Base-by-base conservation (phyloP, 2,113 vertebrate genomes). In the Guaruba guarouba region DNA sequence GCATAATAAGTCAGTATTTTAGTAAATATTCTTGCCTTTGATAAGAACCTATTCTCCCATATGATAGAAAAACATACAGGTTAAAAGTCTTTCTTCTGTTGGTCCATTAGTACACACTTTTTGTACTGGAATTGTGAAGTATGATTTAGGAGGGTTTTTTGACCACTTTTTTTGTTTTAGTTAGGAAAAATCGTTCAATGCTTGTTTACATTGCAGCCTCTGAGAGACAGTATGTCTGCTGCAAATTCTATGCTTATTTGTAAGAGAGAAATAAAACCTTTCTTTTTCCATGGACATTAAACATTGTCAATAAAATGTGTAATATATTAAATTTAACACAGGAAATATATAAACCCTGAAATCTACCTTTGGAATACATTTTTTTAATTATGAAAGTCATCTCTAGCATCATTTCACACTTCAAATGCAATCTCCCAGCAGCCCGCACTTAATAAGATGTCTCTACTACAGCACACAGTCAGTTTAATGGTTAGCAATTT, bases 401-500 rank as follows among this genome's bases (percentile, higher is more conserved):
- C 20, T 82, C 35, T 85, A 90, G 4, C 25, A 61, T 77, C 0
- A 0, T 77, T 94, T 70, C 57, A 89, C 41, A 81, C 66, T 91
- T 82, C 68, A 94, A 95, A 93, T 95, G 41, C 29, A 90, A 82
- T 73, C 78, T 63, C 75, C 96, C 54, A 75, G 27, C 1, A 7
- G 55, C 27, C 46, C 29, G 48, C 83, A 37, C 22, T 83, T 94
- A 92, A 54, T 83, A 86, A 70, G 63, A 70, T 54, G 70, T 96
- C 92, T 95, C 76, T 79, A 37, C 62, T 84, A 33, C 22, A 82
- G 52, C 75, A 88, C 74, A 82, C 62, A 95, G 54, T 81, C 83
- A 86, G 76, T 93, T 96, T 90, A 96, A 96, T 6, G 6, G 49
- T 67, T 92, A 51, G 82, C 49, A 92, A 81, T 96, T 95, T 93